phyloP scores from a whole-genome alignment of 2,797 vertebrate species.

The Philypnodon macrostomus region DNA sequence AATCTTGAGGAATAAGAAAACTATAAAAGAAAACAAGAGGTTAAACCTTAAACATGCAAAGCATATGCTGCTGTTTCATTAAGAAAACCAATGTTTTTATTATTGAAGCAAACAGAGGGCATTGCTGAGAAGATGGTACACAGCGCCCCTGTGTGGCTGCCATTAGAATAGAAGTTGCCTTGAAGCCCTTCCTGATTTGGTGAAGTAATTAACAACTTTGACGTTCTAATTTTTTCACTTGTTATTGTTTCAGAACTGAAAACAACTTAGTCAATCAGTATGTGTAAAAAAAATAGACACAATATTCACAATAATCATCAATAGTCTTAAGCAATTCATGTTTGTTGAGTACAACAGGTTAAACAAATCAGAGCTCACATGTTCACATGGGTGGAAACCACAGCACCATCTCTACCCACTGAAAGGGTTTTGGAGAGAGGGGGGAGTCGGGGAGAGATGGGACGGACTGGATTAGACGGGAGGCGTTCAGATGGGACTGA shows the following conservation, averaged over 20 bases:
- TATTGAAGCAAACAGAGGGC: constrained; percentile 26
- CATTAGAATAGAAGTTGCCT: constrained; percentile 52
- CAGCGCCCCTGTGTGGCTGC: constrained; percentile 67
- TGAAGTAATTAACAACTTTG: constrained; percentile 23
- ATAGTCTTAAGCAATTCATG: constrained; percentile 67
- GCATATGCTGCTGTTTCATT: constrained; percentile 41
- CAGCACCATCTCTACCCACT: constrained; percentile 16
- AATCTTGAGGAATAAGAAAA: constrained; percentile 78
- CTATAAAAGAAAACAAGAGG: constrained; percentile 78
- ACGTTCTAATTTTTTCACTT: constrained; percentile 18
- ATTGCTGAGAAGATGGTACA: constrained; percentile 35
- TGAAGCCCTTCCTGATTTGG: constrained; percentile 52
- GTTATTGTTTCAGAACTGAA: constrained; percentile 47
- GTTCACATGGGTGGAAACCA: constrained; percentile 38
- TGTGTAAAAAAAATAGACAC: constrained; percentile 59
- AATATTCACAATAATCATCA: constrained; percentile 72
- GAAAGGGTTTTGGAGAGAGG: constrained; percentile 1
- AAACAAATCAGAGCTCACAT: constrained; percentile 58
- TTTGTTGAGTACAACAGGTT: constrained; percentile 67
- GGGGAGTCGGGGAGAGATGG: constrained; percentile 1
- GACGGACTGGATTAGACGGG: constrained; percentile 13
- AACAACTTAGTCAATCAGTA: constrained; percentile 46
- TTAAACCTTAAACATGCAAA: constrained; percentile 66
- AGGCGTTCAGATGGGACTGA: constrained; percentile 31
- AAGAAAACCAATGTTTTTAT: constrained; percentile 33